Evolutionary conservation across 92 coral and sea anemone species (phyloP).

Genomic region (Phenganax subtilis): DNA sequence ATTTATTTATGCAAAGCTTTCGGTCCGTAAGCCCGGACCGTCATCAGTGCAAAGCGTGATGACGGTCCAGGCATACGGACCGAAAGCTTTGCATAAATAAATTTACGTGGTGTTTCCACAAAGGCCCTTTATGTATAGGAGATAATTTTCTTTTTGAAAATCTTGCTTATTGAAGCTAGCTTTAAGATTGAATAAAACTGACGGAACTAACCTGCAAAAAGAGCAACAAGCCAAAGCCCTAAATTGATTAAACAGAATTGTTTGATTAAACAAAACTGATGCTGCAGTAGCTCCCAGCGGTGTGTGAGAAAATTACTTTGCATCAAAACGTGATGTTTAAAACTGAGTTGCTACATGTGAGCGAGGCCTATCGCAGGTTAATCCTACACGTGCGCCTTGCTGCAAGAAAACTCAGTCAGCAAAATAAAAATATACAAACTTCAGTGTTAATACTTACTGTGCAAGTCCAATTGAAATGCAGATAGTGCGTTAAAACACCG

Average conservation of each 20-base stretch:
- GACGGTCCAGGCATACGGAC: too few species aligned
- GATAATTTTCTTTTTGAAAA: neutral
- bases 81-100: too few species aligned
- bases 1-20: too few species aligned
- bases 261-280: too few species aligned
- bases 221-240: conserved; percentile 24
- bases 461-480: conserved; percentile 67
- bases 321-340: neutral
- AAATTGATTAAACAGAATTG: neutral
- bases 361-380: too few species aligned
- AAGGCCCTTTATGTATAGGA: too few species aligned
- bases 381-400: neutral
- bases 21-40: too few species aligned
- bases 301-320: neutral
- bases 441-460: conserved; percentile 53
- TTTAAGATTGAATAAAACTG: neutral
- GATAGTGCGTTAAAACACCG: conserved; percentile 65
- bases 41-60: too few species aligned
- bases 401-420: neutral
- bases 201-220: conserved; percentile 12
- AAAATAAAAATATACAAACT: neutral
- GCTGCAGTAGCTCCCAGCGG: too few species aligned
- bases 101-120: too few species aligned
- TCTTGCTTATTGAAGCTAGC: neutral
- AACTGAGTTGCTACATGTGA: too few species aligned